Evolutionary conservation across 2,113 vertebrate species (phyloP), one percentile per base, ranked within the genome.

Genomic region (Atherinomorus stipes): DNA sequence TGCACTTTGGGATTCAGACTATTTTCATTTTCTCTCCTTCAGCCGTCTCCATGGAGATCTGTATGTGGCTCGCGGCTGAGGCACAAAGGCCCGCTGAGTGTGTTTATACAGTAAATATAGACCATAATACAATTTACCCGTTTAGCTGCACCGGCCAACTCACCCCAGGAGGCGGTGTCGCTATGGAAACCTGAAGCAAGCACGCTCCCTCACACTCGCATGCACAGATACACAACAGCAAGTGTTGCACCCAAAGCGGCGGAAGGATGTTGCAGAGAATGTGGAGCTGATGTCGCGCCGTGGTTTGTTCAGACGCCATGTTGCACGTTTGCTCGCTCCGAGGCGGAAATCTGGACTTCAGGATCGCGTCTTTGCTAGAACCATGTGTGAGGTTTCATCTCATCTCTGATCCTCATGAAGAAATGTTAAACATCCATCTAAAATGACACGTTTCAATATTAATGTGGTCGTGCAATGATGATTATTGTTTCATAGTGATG

Each of bases 91-190:
- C 85, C 44, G 57, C 83, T 74, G 77, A 87, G 84, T 83, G 81
- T 87, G 88, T 90, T 90, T 69, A 72, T 86, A 86, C 83, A 83
- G 87, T 86, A 90, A 89, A 89, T 87, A 87, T 84, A 90, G 86
- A 78, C 86, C 79, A 76, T 85, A 89, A 89, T 87, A 87, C 72
- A 79, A 87, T 90, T 80, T 76, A 75, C 73, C 76, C 77, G 62
- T 61, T 81, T 64, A 85, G 72, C 76, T 76, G 81, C 85, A 75
- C 64, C 21, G 50, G 77, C 78, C 81, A 64, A 59, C 67, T 82
- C 86, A 60, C 81, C 75, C 65, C 74, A 38, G 83, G 79, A 76
- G 80, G 76, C 58, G 65, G 22, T 19, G 78, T 92, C 58, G 7
- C 90, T 71, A 88, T 88, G 86, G 88, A 81, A 89, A 90, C 88